Evolutionary conservation across 2,113 vertebrate species (phyloP), one percentile per base, ranked within the genome.

Genomic region (Urocitellus parryii): DNA sequence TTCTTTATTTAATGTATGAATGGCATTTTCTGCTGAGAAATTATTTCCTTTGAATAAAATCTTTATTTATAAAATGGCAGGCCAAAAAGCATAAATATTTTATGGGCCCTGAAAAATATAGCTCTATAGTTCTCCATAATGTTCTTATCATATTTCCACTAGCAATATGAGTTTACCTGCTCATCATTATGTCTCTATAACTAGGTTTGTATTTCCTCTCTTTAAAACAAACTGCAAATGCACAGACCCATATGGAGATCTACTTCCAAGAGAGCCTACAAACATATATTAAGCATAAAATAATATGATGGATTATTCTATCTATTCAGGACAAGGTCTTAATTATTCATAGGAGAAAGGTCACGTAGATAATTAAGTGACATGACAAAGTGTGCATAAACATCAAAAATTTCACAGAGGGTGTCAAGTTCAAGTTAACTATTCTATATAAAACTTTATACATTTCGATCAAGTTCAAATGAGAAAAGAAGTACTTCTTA

Each of bases 21-120:
- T 61, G 53, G 4, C n/a, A 92, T 78, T 92, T 90, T 90, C 61
- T 89, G 25, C 48, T 77, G 20, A 95, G 39, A 91, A 94, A 83
- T 65, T 82, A 87, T 61, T 88, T 90, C 42, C 16, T 88, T 81
- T 76, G 20, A 65, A 80, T 70, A 80, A 91, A 78, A 67, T 72
- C 1, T 73, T 90, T 91, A 73, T 83, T 74, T 68, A 79, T 65
- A 56, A 56, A 81, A n/a, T 89, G 4, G 32, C 48, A 81, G 13
- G 9, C 6, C 32, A 65, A 76, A 92, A 91, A 7, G 5, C 2
- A 9, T 74, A 63, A 85, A 77, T 84, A 73, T 20, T 78, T 81
- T 87, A 72, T 22, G 20, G 22, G 11, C 16, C 11, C 27, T 89
- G 39, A 95, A 87, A 94, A 12, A 58, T 82, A 88, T 8, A 51